Conservation (phyloP, 2,888 invertebrate genomes). For the Agriopis leucophaearia region DNA sequence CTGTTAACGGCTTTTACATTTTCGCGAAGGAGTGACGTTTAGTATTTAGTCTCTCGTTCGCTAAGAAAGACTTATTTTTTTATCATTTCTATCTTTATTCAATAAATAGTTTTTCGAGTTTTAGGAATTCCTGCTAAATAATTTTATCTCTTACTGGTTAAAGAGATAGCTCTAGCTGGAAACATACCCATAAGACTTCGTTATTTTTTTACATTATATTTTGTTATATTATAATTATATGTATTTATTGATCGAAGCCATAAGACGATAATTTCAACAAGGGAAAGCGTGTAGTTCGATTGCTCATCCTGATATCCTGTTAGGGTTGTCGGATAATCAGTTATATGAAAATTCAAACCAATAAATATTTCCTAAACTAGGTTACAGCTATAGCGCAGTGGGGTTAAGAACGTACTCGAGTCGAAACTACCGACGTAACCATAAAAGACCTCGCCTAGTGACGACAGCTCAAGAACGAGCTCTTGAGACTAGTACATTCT, state of each 20-base stretch:
- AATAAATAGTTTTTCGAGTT: no score
- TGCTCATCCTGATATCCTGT: background rate
- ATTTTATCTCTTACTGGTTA: no score
- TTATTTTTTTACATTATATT: no score
- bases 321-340: conserved; percentile 1
- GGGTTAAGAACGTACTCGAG: background rate
- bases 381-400: background rate
- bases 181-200: no score
- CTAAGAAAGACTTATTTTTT: background rate
- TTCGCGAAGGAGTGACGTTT: no score
- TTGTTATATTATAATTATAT: no score
- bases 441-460: background rate
- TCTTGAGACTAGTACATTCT: background rate
- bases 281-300: background rate
- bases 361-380: background rate
- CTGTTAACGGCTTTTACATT: no score
- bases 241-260: no score
- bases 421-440: background rate
- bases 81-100: background rate
- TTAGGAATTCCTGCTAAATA: no score
- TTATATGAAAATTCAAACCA: conserved; percentile 2
- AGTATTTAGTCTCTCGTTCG: background rate
- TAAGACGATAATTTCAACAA: no score
- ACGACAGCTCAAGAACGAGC: background rate
- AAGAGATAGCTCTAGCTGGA: no score